Evolutionary conservation across 2,888 invertebrate genomes (phyloP), one percentile per base, ranked within the genome.

Genomic region (Dorcus parallelipipedus): DNA sequence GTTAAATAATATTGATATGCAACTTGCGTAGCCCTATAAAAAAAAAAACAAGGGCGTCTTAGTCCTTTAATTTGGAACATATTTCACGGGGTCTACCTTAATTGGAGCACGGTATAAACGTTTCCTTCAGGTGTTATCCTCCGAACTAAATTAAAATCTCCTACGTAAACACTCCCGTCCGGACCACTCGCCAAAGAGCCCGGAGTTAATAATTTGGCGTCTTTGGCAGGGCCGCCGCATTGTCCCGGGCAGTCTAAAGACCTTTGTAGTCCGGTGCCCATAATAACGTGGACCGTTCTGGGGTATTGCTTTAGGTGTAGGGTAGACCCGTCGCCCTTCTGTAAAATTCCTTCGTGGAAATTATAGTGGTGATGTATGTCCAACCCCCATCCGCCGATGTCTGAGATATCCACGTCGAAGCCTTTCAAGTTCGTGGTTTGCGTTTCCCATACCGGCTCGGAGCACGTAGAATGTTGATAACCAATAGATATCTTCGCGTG

Each of bases 361-460:
- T 99, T 98, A 79, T 97, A 97, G 77, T 96, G 95, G 79, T 99
- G 98, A 79, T 98, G 97, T 63, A 97, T 94, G 76, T 98, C 94
- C 54, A 99, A 81, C 52, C 97, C 96, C 97, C 97, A 99, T 49
- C 96, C 96, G 1, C 97, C 97, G 54, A 97, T 92, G 75, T 97
- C 96, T 0, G 97, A 95, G 64, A 97, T 96, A 72, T 94, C 94
- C 51, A 97, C 94, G 77, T 97, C 97, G 78, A 95, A 96, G 20
- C 97, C 97, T 77, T 95, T 93, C 69, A 99, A 80, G 40, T 92
- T 93, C 2, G 95, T 93, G 0, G 95, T 95, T 78, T 95, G 93
- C 2, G 93, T 93, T 69, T 95, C 94, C 98, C 98, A 99, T 40
- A 97, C 91, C 9, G 95, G 87, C 59, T 90, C 84, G 42, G 84